Conservation (phyloP, 35 echinoderm and acorn worm genomes). For the Nesometra sesokonis region DNA sequence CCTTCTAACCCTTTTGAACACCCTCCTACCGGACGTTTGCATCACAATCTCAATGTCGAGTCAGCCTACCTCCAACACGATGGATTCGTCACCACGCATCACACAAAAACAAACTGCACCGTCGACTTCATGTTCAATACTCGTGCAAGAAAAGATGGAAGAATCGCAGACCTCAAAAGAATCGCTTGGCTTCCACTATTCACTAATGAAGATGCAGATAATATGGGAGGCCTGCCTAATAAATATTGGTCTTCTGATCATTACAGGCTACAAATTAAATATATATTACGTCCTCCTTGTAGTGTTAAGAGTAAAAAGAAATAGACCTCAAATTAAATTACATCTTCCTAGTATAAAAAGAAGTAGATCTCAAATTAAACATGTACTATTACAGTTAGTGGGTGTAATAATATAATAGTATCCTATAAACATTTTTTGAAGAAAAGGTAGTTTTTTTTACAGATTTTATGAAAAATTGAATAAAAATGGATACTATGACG, state of each 20-base stretch:
- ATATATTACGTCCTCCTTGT: neutral
- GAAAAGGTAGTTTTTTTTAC: too few species aligned
- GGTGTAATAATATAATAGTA: too few species aligned
- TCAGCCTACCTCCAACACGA: neutral
- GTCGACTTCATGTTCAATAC: slow-evolving; percentile 86
- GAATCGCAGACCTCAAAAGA: neutral
- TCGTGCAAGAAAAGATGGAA: neutral
- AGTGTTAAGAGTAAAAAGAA: neutral
- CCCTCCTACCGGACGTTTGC: slow-evolving; percentile 21
- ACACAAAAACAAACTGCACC: slow-evolving; percentile 78
- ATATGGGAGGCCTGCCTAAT: slow-evolving; percentile 85
- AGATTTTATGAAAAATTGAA: too few species aligned
- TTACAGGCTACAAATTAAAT: slow-evolving; percentile 39
- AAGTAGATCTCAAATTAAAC: too few species aligned
- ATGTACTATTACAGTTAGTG: too few species aligned
- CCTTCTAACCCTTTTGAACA: neutral
- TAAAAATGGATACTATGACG: too few species aligned
- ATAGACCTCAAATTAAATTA: too few species aligned
- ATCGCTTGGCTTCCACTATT: slow-evolving; percentile 33
- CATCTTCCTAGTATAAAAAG: too few species aligned
- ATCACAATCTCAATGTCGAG: slow-evolving; percentile 36
- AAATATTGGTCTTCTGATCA: slow-evolving; percentile 74
- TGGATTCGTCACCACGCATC: slow-evolving; percentile 60
- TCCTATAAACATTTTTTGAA: too few species aligned
- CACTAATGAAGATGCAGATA: slow-evolving; percentile 50